Percentiles rank a stretch among this genome's conserved stretches.
phyloP scores from a whole-genome alignment of 2,113 vertebrate genomes.

The Thermophis baileyi region DNA sequence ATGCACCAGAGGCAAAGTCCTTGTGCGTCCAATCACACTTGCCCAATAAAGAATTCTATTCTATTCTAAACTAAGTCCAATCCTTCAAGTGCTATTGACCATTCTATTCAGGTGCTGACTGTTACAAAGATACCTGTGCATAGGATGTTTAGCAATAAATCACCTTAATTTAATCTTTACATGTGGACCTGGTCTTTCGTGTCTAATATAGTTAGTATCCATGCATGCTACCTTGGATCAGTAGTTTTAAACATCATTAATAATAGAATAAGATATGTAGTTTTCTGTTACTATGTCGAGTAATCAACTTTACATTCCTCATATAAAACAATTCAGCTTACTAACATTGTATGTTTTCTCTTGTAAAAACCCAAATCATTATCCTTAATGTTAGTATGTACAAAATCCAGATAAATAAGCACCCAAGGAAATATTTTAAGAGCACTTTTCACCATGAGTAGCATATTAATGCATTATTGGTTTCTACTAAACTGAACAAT shows the following conservation, averaged over 20 bases:
- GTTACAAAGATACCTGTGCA: too few relatives aligned
- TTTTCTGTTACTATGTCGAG: constrained; percentile 46
- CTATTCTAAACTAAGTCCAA: too few relatives aligned
- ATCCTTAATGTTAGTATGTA: constrained; percentile 65
- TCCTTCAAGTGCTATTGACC: too few relatives aligned
- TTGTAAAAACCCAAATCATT: constrained; percentile 67
- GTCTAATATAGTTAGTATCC: neutral
- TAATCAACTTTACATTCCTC: constrained; percentile 39
- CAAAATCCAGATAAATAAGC: constrained; percentile 54
- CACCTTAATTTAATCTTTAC: too few relatives aligned
- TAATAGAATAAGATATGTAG: constrained; percentile 43
- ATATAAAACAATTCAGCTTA: constrained; percentile 63
- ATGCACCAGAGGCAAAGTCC: too few relatives aligned
- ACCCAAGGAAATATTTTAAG: constrained; percentile 48
- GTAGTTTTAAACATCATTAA: constrained; percentile 26
- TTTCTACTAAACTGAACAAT: constrained; percentile 13
- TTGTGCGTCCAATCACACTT: too few relatives aligned
- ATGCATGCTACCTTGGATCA: neutral
- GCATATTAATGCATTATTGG: constrained; percentile 48
- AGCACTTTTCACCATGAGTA: constrained; percentile 51
- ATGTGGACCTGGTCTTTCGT: too few relatives aligned
- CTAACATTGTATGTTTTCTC: constrained; percentile 61
- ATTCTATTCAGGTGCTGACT: too few relatives aligned
- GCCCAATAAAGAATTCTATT: too few relatives aligned
- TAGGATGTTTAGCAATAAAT: too few relatives aligned